These are phyloP conservation scores for Trichechus manatus DNA, from an alignment of 2,113 vertebrate species.

Conservation along the genomic window DNA sequence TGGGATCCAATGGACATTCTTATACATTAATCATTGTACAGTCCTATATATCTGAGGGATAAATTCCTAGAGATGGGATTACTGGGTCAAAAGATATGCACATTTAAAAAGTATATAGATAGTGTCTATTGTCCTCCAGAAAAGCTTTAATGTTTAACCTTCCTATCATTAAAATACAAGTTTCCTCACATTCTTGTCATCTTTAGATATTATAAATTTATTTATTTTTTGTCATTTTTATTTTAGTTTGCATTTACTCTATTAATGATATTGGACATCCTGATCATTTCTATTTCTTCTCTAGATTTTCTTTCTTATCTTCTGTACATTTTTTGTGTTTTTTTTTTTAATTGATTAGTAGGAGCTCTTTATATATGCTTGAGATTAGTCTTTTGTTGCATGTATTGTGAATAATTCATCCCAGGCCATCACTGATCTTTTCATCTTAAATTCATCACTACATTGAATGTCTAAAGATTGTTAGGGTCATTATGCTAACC, in stretches of 20 bases:
- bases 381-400: conserved; percentile 18
- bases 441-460: not conserved
- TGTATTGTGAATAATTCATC: not conserved
- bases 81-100: not conserved
- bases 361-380: not conserved
- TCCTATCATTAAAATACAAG: not conserved
- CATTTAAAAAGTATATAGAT: not conserved
- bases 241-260: not conserved
- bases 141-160: not conserved
- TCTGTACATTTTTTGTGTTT: not conserved
- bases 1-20: not conserved
- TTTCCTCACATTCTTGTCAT: not conserved
- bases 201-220: not conserved
- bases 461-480: not conserved
- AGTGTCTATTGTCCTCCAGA: not conserved
- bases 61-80: too few species aligned
- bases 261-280: not conserved
- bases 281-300: not conserved
- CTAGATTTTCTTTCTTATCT: not conserved
- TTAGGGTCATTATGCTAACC: not conserved
- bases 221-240: not conserved
- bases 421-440: not conserved
- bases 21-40: not conserved
- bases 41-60: not conserved
- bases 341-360: not conserved